These are phyloP conservation scores for Scrobipalpa atriplicella DNA, from an alignment of 2,888 invertebrate species.

Conservation along the genomic window DNA sequence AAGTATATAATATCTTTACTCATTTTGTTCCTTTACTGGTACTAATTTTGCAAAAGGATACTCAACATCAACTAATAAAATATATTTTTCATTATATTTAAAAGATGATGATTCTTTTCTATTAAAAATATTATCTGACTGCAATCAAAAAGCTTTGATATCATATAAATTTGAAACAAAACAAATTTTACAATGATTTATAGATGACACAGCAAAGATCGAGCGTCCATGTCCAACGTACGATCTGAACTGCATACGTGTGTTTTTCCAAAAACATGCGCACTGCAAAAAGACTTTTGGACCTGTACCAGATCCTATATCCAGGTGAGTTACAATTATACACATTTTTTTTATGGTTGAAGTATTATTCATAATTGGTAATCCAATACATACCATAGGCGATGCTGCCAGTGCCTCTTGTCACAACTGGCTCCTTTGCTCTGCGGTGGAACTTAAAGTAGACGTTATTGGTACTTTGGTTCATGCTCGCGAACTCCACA, in stretches of 20 bases:
- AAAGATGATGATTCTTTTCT: too few relatives aligned
- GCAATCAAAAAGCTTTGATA: too few relatives aligned
- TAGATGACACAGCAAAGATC: conserved; percentile 14
- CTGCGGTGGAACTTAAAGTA: conserved; percentile 43
- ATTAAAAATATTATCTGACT: too few relatives aligned
- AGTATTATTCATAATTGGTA: too few relatives aligned
- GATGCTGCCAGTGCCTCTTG: background rate
- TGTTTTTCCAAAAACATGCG: conserved; percentile 18
- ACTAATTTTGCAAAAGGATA: too few relatives aligned
- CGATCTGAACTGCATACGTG: conserved; percentile 28
- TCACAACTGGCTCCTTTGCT: conserved; percentile 42
- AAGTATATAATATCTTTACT: too few relatives aligned
- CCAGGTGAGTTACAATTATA: too few relatives aligned
- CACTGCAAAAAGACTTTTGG: conserved; percentile 22
- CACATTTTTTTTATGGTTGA: background rate
- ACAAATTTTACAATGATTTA: too few relatives aligned
- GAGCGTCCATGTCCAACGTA: conserved; percentile 37
- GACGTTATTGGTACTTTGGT: conserved; percentile 35
- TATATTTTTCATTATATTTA: too few relatives aligned
- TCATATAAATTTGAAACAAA: too few relatives aligned
- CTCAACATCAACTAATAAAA: too few relatives aligned
- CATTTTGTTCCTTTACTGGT: too few relatives aligned
- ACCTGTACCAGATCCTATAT: conserved; percentile 27
- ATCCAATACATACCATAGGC: background rate
- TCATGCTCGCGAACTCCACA: conserved; percentile 39